phyloP scores from a whole-genome alignment of 2,113 vertebrate species.

The Ammospiza nelsoni region DNA sequence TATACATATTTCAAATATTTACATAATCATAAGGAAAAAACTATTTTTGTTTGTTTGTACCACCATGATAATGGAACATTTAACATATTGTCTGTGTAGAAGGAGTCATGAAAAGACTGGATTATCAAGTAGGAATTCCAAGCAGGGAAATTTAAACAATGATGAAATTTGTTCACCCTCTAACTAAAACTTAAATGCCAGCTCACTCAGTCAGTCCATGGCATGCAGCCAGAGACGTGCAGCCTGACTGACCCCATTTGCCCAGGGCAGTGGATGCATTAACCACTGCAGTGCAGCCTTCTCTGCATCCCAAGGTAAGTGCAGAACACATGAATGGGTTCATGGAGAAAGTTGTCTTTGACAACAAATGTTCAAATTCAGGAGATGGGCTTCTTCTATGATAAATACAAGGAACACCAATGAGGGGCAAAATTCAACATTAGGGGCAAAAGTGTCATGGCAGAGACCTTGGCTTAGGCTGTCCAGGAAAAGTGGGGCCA shows the following conservation, averaged over 20 bases:
- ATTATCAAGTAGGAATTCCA: slow-evolving; percentile 6
- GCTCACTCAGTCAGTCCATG: background rate
- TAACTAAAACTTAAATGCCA: background rate
- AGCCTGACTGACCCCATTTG: background rate
- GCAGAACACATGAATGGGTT: background rate
- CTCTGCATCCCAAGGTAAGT: background rate
- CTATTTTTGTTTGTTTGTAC: background rate
- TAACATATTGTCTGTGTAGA: background rate
- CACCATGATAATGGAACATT: background rate
- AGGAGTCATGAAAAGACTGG: background rate
- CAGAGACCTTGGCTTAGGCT: background rate
- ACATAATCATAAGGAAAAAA: background rate
- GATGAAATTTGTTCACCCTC: background rate
- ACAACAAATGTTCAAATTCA: background rate
- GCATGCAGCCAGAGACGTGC: background rate
- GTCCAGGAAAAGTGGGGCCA: too few species aligned
- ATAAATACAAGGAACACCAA: background rate
- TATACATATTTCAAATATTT: background rate
- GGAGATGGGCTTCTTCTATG: background rate
- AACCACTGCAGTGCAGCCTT: background rate
- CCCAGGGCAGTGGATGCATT: background rate
- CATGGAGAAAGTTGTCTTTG: background rate
- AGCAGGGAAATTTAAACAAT: background rate
- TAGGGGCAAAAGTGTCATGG: background rate
- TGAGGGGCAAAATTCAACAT: background rate